A percentile compares a stretch with the other conserved stretches of the same genome.
Conservation (phyloP, 1,140 invertebrate genomes). For the Thalassaphorura encarpata region DNA sequence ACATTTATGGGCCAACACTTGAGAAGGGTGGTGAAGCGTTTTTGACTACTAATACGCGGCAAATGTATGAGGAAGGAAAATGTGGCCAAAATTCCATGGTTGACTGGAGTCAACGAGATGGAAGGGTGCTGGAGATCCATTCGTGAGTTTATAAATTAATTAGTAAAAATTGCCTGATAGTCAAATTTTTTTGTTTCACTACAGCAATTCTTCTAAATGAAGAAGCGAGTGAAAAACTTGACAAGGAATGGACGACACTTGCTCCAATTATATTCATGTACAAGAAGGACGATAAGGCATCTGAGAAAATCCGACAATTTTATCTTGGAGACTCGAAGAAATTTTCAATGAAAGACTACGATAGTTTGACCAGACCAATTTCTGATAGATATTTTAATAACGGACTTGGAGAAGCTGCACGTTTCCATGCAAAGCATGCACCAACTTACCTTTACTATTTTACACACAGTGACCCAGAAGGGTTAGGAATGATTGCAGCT, state of each 20-base stretch:
- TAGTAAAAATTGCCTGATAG: neutral
- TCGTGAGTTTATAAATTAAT: neutral
- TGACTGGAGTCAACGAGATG: neutral
- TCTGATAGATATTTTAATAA: neutral
- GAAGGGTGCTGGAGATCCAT: neutral
- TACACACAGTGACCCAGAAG: neutral
- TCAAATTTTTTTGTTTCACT: neutral
- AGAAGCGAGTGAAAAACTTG: no score
- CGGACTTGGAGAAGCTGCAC: neutral
- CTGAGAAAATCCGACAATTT: neutral
- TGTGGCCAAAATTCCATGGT: neutral
- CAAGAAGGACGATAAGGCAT: neutral
- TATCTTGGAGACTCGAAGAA: neutral
- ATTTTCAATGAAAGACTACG: neutral
- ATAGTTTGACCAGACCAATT: neutral
- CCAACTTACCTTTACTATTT: neutral
- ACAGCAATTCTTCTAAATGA: no score
- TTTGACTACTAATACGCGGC: neutral
- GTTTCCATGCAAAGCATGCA: neutral
- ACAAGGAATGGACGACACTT: no score
- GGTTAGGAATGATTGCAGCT: neutral
- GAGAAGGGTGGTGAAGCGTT: neutral
- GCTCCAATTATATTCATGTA: no score
- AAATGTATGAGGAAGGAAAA: neutral
- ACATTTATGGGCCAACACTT: neutral